A percentile compares a stretch with the other conserved stretches of the same genome.
phyloP scores from a whole-genome alignment of 2,888 invertebrate genomes.

The Tenodera sinensis region DNA sequence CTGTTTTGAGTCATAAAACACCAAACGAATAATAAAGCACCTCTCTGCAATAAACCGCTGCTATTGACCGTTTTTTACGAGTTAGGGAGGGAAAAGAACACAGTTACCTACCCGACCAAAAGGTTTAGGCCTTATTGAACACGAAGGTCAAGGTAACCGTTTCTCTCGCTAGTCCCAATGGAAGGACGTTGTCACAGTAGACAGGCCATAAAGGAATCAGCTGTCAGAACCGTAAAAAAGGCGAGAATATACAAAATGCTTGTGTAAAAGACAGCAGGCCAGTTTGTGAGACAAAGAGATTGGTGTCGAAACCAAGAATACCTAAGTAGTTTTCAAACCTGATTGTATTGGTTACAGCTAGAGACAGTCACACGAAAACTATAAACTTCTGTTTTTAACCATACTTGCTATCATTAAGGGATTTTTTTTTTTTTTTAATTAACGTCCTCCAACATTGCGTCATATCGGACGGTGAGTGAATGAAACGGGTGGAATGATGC shows the following conservation, averaged over 20 bases:
- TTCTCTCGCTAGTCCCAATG: background rate
- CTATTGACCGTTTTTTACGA: background rate
- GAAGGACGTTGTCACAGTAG: background rate
- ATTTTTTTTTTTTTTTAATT: too few species aligned
- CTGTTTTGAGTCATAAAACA: conserved; percentile 4
- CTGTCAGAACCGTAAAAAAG: background rate
- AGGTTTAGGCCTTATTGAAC: background rate
- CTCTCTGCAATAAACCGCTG: conserved; percentile 1
- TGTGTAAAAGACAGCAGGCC: background rate
- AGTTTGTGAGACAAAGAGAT: background rate
- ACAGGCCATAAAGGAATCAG: background rate
- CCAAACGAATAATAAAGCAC: background rate
- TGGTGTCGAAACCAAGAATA: too few species aligned
- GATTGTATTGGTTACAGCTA: too few species aligned
- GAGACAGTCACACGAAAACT: too few species aligned
- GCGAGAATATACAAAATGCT: background rate
- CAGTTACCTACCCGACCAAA: background rate
- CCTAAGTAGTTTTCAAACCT: too few species aligned
- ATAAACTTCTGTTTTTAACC: too few species aligned
- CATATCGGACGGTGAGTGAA: too few species aligned
- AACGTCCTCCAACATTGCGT: too few species aligned
- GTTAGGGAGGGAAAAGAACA: background rate
- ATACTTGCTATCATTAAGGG: too few species aligned
- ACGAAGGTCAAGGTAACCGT: background rate
- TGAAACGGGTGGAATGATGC: too few species aligned